Evolutionary conservation across 2,797 vertebrate species (phyloP).

Genomic region (Smutsia gigantea): DNA sequence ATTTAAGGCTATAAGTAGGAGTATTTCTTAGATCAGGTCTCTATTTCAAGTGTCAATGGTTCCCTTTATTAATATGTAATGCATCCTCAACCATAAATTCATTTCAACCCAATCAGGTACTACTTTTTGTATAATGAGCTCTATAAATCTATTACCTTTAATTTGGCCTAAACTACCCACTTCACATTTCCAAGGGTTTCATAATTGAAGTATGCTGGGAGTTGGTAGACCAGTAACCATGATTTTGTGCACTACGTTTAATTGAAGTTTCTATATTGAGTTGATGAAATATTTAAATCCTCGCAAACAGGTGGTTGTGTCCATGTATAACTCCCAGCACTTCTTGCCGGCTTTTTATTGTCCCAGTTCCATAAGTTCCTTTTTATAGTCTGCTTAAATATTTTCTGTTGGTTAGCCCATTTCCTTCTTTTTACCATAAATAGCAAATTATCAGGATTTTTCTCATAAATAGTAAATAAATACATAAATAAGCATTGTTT

Average conservation of each 20-base stretch:
- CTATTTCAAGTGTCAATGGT: constrained; percentile 15
- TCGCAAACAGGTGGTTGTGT: background rate
- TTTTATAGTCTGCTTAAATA: background rate
- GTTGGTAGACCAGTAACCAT: background rate
- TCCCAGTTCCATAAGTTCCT: background rate
- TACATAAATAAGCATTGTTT: constrained; percentile 23
- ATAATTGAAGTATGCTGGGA: background rate
- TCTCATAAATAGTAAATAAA: constrained; percentile 44
- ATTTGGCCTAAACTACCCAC: constrained; percentile 24
- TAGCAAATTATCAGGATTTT: constrained; percentile 50
- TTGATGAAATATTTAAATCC: constrained; percentile 36
- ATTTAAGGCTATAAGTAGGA: background rate
- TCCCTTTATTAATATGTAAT: constrained; percentile 37
- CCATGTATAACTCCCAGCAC: background rate
- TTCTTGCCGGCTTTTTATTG: constrained; percentile 25
- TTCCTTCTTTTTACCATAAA: constrained; percentile 43
- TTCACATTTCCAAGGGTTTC: constrained; percentile 27
- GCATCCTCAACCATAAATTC: constrained; percentile 40
- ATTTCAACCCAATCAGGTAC: constrained; percentile 17
- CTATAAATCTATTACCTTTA: constrained; percentile 48
- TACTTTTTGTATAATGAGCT: constrained; percentile 13
- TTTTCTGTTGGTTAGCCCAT: background rate
- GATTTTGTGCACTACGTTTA: background rate
- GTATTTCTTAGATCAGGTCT: background rate
- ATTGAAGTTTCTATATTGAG: background rate